A percentile compares a stretch with the other conserved stretches of the same genome.
Evolutionary conservation across 1,140 invertebrate species (phyloP).

Genomic region (Monomorium pharaonis): DNA sequence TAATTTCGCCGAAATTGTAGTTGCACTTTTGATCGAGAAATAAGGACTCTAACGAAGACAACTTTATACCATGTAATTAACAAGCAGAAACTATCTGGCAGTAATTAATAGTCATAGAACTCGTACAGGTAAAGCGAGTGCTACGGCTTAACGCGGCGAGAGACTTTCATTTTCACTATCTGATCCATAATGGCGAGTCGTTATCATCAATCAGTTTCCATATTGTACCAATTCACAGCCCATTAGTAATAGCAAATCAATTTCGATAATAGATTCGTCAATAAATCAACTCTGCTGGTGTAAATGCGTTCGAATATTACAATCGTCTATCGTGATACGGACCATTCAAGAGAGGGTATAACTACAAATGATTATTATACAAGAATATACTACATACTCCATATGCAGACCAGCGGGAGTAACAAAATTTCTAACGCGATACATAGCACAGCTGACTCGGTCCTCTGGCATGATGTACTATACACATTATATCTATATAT

Average conservation of each 20-base stretch:
- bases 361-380: neutral
- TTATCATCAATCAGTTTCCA: conserved; percentile 54
- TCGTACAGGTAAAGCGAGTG: neutral
- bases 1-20: conserved; percentile 17
- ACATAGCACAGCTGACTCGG: neutral
- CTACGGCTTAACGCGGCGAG: conserved; percentile 18
- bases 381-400: neutral
- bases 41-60: conserved; percentile 41
- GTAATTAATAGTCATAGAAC: conserved; percentile 40
- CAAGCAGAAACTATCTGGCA: conserved; percentile 32
- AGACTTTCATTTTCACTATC: conserved; percentile 51
- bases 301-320: conserved; percentile 14
- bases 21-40: conserved; percentile 25
- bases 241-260: conserved; percentile 57
- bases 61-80: conserved; percentile 37
- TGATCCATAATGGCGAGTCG: conserved; percentile 34
- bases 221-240: conserved; percentile 48
- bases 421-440: neutral
- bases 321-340: conserved; percentile 12
- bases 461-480: neutral
- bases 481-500: neutral
- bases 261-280: conserved; percentile 55
- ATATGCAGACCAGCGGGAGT: neutral
- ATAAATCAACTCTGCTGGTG: conserved; percentile 34
- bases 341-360: neutral